These are phyloP conservation scores for Conus betulinus DNA, from an alignment of 1,140 invertebrate genomes.

Conservation along the genomic window DNA sequence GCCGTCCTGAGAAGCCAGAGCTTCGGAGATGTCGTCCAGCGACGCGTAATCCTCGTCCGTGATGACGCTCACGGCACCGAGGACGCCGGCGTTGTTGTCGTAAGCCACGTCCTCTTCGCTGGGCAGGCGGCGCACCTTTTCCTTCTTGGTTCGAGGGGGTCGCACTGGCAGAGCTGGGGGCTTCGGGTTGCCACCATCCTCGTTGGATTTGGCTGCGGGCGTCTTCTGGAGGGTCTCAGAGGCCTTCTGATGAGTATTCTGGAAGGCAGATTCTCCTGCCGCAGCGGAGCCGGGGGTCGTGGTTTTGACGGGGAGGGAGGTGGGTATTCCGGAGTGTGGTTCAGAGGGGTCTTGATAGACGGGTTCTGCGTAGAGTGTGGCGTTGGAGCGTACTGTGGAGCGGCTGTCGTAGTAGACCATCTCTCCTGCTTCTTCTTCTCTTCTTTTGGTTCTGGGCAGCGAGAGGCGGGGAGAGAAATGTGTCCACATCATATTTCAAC, in stretches of 20 bases:
- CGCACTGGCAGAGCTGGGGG: slow-evolving; percentile 1
- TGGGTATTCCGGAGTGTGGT: slow-evolving; percentile 11
- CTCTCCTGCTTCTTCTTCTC: not conserved
- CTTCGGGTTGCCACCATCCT: not conserved
- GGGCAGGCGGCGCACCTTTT: slow-evolving; percentile 1
- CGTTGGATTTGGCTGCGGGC: not conserved
- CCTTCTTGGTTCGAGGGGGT: slow-evolving; percentile 19
- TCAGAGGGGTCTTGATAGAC: slow-evolving; percentile 26
- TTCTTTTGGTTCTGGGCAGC: not conserved
- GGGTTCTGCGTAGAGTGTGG: not conserved
- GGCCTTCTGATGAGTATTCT: not conserved
- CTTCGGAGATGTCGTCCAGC: slow-evolving; percentile 20
- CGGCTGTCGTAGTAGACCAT: not conserved
- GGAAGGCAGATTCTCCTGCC: not conserved
- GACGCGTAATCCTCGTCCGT: slow-evolving; percentile 11
- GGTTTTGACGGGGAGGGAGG: not conserved
- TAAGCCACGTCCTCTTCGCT: slow-evolving; percentile 28
- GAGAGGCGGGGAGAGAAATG: not conserved
- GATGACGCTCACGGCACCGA: not conserved
- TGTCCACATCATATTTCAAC: not conserved
- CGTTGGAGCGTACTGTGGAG: slow-evolving; percentile 3
- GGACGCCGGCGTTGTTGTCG: slow-evolving; percentile 16
- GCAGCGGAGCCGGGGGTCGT: not conserved
- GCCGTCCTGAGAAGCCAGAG: slow-evolving; percentile 19
- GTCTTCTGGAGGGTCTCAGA: not conserved